Base-by-base conservation (phyloP, 2,113 vertebrate species). In the Tragelaphus strepsiceros region DNA sequence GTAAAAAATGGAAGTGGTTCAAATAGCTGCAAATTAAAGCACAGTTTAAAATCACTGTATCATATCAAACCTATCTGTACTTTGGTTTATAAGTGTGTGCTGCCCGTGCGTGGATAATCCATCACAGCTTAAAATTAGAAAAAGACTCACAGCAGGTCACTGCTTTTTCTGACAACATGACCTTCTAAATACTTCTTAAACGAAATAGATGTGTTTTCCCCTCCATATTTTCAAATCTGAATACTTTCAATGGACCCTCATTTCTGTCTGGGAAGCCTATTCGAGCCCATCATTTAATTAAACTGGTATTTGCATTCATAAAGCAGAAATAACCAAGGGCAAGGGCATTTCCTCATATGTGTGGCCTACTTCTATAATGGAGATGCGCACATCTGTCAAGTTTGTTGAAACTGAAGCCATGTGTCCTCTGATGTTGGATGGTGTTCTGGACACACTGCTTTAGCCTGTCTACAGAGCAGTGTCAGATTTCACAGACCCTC, bases 11-110 rank as follows among this genome's bases (percentile, higher is more conserved):
- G 64, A 98, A 97, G 94, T 97, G 58, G 35, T 98, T 98, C 51
- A 98, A 98, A 96, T 96, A 97, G 74, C 92, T 98, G 49, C 92
- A 98, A 98, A 98, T 98, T 98, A 98, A 97, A 96, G 54, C 83
- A 96, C 80, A 97, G 91, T 98, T 96, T 97, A 97, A 97, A 98
- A 96, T 21, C 39, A 94, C 80, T 98, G 87, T 84, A 96, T 97
- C 97, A 92, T 90, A 98, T 90, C 39, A 26, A 95, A 98, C 98
- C 6, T 97, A 93, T 93, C 82, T 82, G 56, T 96, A 84, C 77
- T 92, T 15, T 14, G 96, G 81, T 97, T 92, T 97, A 8, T 82
- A 98, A 98, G n/a, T 71, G n/a, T 89, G 83, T 24, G 35, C 4
- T 97, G 94, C 95, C 78, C 86, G 49, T 24, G 7, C 95, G 26